Conservation (phyloP, 1,140 invertebrate species). For the Diorhabda carinulata region DNA sequence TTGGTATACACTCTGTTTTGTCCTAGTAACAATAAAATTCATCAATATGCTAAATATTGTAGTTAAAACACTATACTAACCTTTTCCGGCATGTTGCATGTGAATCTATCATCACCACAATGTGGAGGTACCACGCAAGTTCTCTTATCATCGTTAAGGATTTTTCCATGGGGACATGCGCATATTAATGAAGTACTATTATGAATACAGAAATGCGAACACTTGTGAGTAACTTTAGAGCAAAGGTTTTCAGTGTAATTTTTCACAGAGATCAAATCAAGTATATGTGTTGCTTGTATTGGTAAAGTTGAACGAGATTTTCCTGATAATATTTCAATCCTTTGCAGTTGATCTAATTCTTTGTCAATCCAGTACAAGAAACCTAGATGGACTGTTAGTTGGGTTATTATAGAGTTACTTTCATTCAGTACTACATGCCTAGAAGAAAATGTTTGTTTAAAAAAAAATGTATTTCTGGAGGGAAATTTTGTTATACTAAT, state of each 20-base stretch:
- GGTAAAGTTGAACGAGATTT: slow-evolving; percentile 37
- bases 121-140: slow-evolving; percentile 68
- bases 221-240: slow-evolving; percentile 42
- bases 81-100: slow-evolving; percentile 57
- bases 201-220: slow-evolving; percentile 69
- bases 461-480: no score
- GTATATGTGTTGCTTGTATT: slow-evolving; percentile 38
- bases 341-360: slow-evolving; percentile 39
- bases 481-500: no score
- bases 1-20: slow-evolving; percentile 74
- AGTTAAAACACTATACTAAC: neutral
- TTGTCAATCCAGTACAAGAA: slow-evolving; percentile 46
- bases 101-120: slow-evolving; percentile 74
- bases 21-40: slow-evolving; percentile 19
- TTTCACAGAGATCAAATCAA: slow-evolving; percentile 44
- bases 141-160: slow-evolving; percentile 66
- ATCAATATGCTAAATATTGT: neutral
- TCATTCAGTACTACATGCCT: slow-evolving; percentile 42
- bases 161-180: slow-evolving; percentile 71
- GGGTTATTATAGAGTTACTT: slow-evolving; percentile 38
- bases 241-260: slow-evolving; percentile 41
- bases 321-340: slow-evolving; percentile 42
- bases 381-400: slow-evolving; percentile 41
- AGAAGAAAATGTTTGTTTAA: slow-evolving; percentile 16
- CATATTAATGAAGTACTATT: slow-evolving; percentile 55